Evolutionary conservation across 2,113 vertebrate genomes (phyloP).

Genomic region (Oophaga pumilio): DNA sequence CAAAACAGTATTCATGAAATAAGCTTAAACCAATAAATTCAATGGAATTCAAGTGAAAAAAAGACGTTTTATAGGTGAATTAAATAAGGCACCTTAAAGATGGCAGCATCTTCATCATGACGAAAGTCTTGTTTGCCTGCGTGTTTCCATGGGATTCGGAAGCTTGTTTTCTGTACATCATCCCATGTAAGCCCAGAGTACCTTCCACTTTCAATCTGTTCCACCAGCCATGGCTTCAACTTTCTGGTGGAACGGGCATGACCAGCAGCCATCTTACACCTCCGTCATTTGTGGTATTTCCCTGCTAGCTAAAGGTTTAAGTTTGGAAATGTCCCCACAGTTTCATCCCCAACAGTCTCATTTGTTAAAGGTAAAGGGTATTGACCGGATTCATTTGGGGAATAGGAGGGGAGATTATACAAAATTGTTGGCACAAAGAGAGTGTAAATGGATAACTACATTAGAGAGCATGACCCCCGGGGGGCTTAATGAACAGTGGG

Average conservation of each 20-base stretch:
- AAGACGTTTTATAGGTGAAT: neutral
- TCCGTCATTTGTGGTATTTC: too few species aligned
- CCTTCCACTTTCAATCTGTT: conserved; percentile 81
- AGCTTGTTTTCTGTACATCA: conserved; percentile 80
- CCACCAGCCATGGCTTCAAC: conserved; percentile 82
- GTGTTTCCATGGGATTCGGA: conserved; percentile 94
- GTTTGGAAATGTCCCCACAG: too few species aligned
- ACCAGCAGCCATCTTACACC: conserved; percentile 76
- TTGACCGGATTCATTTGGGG: too few species aligned
- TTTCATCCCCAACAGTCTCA: too few species aligned
- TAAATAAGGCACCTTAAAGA: conserved; percentile 80
- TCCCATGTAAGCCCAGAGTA: conserved; percentile 85
- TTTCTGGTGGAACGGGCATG: conserved; percentile 76
- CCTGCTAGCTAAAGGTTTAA: too few species aligned
- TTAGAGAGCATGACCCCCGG: too few species aligned
- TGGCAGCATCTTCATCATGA: conserved; percentile 84
- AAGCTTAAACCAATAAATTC: neutral
- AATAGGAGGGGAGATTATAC: too few species aligned
- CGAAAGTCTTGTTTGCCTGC: conserved; percentile 90
- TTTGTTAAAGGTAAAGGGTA: too few species aligned
- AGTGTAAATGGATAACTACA: too few species aligned
- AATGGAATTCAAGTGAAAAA: neutral
- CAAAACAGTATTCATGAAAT: neutral
- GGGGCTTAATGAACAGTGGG: too few species aligned
- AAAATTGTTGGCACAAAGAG: too few species aligned